Percentiles rank a stretch among this genome's conserved stretches.
phyloP scores from a whole-genome alignment of 1,140 invertebrate species.

The Nephotettix cincticeps region DNA sequence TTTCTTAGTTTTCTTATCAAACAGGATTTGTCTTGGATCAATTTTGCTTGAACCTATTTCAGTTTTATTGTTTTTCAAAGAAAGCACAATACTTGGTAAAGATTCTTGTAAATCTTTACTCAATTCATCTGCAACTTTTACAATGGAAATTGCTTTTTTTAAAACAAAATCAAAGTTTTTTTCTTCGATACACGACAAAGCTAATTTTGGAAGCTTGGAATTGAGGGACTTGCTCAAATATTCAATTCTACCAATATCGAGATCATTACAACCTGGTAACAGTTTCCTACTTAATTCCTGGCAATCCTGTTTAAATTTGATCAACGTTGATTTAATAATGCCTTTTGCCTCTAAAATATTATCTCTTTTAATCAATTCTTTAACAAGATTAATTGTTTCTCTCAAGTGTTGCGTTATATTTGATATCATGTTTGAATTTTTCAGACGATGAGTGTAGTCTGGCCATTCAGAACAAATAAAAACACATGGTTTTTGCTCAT shows the following conservation, averaged over 20 bases:
- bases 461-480: background rate
- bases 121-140: background rate
- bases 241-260: background rate
- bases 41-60: background rate
- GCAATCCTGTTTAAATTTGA: background rate
- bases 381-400: background rate
- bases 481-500: background rate
- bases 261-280: background rate
- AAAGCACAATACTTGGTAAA: background rate
- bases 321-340: background rate
- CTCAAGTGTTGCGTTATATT: background rate
- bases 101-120: background rate
- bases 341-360: background rate
- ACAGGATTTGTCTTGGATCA: background rate
- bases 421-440: background rate
- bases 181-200: background rate
- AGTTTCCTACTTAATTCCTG: too few relatives aligned
- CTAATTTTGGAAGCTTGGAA: too few relatives aligned
- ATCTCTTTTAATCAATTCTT: background rate
- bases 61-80: background rate
- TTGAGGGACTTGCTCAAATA: background rate
- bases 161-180: background rate
- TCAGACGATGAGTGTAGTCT: background rate
- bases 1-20: background rate
- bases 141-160: background rate